These are phyloP conservation scores for Apeira syringaria DNA, from an alignment of 2,888 invertebrate genomes.

Conservation along the genomic window DNA sequence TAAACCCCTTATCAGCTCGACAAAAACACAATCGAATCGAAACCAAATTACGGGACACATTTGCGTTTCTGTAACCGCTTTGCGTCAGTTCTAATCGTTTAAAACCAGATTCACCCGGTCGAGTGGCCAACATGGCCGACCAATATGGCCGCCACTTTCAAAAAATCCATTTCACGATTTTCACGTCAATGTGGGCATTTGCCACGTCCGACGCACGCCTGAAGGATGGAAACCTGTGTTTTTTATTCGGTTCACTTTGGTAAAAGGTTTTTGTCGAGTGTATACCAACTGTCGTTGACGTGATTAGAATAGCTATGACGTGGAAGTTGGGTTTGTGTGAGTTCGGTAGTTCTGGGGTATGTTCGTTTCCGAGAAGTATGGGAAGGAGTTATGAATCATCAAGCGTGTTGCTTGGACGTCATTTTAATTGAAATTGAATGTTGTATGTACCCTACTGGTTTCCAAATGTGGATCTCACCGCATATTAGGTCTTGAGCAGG, in stretches of 20 bases:
- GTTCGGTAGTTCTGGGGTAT: too few species aligned
- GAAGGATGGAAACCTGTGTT: slow-evolving; percentile 17
- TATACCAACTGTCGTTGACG: slow-evolving; percentile 6
- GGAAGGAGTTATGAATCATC: too few species aligned
- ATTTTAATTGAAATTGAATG: too few species aligned
- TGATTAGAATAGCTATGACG: slow-evolving; percentile 15
- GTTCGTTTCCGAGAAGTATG: too few species aligned
- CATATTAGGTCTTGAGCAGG: too few species aligned
- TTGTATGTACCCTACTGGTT: too few species aligned
- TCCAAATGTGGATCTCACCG: too few species aligned
- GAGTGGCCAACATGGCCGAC: slow-evolving; percentile 51
- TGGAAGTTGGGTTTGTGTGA: neutral
- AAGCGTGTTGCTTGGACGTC: too few species aligned
- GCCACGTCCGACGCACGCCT: slow-evolving; percentile 46
- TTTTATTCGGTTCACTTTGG: slow-evolving; percentile 19
- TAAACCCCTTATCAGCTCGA: slow-evolving; percentile 22
- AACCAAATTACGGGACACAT: slow-evolving; percentile 51
- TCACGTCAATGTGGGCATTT: slow-evolving; percentile 77
- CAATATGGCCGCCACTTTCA: slow-evolving; percentile 60
- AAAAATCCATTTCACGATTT: slow-evolving; percentile 58
- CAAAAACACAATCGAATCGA: slow-evolving; percentile 35
- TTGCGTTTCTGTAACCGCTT: slow-evolving; percentile 40
- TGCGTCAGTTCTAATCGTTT: slow-evolving; percentile 39
- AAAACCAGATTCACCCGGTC: slow-evolving; percentile 42
- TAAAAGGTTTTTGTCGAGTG: slow-evolving; percentile 18